Conservation (phyloP, 2,888 invertebrate species). For the Toxonevra muliebris region DNA sequence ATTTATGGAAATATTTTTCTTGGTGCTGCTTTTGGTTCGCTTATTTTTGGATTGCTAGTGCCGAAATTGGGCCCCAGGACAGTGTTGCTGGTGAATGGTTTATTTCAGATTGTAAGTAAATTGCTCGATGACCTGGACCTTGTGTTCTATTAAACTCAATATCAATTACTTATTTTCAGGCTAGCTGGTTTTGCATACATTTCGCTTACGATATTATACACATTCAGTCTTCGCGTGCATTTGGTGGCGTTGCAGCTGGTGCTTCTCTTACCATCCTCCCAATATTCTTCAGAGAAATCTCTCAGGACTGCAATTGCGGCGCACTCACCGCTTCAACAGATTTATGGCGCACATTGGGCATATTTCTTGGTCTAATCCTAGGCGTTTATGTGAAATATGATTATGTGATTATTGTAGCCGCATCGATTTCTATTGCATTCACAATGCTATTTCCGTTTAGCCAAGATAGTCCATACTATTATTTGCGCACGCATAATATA, state of each 20-base stretch:
- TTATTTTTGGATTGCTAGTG: slow-evolving; percentile 52
- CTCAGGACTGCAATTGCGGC: slow-evolving; percentile 47
- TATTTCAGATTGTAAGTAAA: slow-evolving; percentile 58
- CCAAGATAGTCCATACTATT: slow-evolving; percentile 58
- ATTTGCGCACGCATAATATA: slow-evolving; percentile 47
- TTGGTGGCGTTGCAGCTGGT: slow-evolving; percentile 56
- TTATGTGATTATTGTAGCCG: slow-evolving; percentile 49
- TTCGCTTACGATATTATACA: slow-evolving; percentile 58
- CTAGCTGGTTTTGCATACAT: slow-evolving; percentile 56
- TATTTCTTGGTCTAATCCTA: slow-evolving; percentile 50
- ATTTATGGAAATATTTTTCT: slow-evolving; percentile 53
- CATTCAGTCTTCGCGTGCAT: slow-evolving; percentile 56
- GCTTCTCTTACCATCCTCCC: slow-evolving; percentile 55
- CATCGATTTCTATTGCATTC: slow-evolving; percentile 50
- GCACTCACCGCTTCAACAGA: slow-evolving; percentile 52
- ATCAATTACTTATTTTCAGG: slow-evolving; percentile 41
- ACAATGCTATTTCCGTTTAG: slow-evolving; percentile 57
- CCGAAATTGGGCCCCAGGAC: slow-evolving; percentile 54
- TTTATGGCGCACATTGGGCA: slow-evolving; percentile 53
- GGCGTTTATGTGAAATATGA: slow-evolving; percentile 49
- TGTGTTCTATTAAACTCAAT: neutral
- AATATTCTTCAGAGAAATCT: slow-evolving; percentile 57
- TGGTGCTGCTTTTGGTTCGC: slow-evolving; percentile 53
- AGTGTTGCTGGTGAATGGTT: slow-evolving; percentile 51
- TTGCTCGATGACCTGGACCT: neutral